A percentile compares a stretch with the other conserved stretches of the same genome.
Conservation (phyloP, 2,113 vertebrate genomes). For the Eurystomus gularis region DNA sequence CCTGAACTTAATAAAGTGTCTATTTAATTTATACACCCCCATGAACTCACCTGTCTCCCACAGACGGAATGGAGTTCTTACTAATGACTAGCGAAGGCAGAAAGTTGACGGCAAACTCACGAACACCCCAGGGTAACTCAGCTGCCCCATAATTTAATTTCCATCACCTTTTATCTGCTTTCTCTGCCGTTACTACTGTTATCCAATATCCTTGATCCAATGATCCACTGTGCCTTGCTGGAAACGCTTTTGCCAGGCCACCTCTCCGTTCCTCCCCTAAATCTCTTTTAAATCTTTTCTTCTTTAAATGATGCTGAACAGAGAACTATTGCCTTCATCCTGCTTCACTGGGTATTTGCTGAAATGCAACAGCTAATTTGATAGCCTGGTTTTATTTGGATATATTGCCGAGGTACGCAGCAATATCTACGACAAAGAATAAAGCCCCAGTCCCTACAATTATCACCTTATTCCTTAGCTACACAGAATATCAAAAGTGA, state of each 20-base stretch:
- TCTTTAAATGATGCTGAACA: neutral
- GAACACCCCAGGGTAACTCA: neutral
- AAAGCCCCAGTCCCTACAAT: neutral
- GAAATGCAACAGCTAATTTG: neutral
- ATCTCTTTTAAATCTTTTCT: neutral
- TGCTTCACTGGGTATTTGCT: neutral
- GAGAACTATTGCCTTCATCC: neutral
- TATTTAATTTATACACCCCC: slow-evolving; percentile 50
- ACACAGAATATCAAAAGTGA: neutral
- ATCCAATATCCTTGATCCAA: neutral
- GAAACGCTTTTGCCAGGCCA: neutral
- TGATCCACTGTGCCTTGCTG: rapidly evolving
- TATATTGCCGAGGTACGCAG: neutral
- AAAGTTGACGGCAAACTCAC: neutral
- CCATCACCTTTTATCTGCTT: neutral
- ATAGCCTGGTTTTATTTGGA: neutral
- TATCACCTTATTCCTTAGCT: neutral
- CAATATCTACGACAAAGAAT: neutral
- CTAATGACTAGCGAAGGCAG: neutral
- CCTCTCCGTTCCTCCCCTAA: neutral
- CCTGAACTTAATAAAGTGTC: slow-evolving; percentile 64
- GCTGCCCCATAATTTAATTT: neutral
- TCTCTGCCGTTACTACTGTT: neutral
- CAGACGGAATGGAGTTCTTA: neutral
- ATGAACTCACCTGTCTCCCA: slow-evolving; percentile 48